Evolutionary conservation across 1,140 invertebrate species (phyloP), one percentile per base, ranked within the genome.

Genomic region (Zaprionus africanus): DNA sequence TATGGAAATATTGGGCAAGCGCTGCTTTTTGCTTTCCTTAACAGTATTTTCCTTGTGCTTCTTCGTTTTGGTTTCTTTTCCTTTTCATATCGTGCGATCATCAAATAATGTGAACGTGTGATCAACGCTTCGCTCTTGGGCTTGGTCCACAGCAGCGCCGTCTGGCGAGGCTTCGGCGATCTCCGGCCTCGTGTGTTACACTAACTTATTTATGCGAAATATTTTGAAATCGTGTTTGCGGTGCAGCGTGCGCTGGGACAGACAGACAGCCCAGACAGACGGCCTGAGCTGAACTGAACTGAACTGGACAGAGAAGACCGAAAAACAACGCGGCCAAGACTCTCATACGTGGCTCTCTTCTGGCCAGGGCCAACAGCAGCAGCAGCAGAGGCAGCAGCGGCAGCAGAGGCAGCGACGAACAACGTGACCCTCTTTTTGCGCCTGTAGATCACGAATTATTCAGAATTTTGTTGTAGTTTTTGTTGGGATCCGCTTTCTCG

Each of bases 161-260:
- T 41, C 38, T 57, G 22, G 22, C 22, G 22, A 12, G 51, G 46
- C 31, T 54, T 54, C 26, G 46, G 65, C 31, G 3, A 31, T 36
- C 31, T 61, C 46, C 31, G 12, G 68, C 65, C 76, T 90, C 85
- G 86, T 90, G 84, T 91, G 90, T 91, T 91, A 91, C 90, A 91
- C 90, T 91, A 91, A 91, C 90, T 91, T 91, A 91, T 91, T 91
- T 91, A 90, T 91, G 90, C 90, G 90, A 91, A 83, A 82, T 91
- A 84, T 88, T 91, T 88, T 86, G 86, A 85, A 90, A 90, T 90
- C 85, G 85, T 90, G 85, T 90, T 88, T 90, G 76, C 76, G 82
- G 78, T 90, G 81, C 85, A 90, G 79, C 81, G 85, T 88, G 84
- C 85, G 84, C 82, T 82, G 46, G 54, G 68, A 60, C 75, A n/a